A percentile compares a stretch with the other conserved stretches of the same genome.
phyloP scores from a whole-genome alignment of 2,888 invertebrate species.

The Brassicogethes aeneus region DNA sequence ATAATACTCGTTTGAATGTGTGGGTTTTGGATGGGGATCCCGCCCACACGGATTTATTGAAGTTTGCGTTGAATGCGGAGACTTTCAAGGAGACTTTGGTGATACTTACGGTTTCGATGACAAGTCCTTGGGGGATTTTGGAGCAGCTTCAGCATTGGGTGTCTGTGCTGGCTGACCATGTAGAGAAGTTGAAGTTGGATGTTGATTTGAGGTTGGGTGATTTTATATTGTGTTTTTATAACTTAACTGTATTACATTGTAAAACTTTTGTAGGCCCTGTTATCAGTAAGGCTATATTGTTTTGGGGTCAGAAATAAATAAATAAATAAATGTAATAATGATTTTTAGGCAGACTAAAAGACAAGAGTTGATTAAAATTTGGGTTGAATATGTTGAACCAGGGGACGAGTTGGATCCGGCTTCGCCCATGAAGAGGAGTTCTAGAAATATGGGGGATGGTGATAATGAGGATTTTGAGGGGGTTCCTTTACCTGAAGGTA shows the following conservation, averaged over 20 bases:
- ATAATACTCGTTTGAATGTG: conserved; percentile 88
- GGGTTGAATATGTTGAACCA: conserved; percentile 94
- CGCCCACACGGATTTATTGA: conserved; percentile 82
- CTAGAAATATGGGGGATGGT: too few species aligned
- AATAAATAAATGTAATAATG: too few species aligned
- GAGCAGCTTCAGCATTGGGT: conserved; percentile 93
- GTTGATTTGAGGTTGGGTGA: conserved; percentile 52
- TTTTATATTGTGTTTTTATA: too few species aligned
- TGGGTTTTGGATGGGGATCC: conserved; percentile 97
- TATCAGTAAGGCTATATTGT: too few species aligned
- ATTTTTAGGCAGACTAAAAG: conserved; percentile 55
- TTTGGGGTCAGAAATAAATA: too few species aligned
- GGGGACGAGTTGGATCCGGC: conserved; percentile 90
- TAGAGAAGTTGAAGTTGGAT: conserved; percentile 79
- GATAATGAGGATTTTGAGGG: too few species aligned
- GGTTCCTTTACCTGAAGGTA: too few species aligned
- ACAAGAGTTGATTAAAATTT: conserved; percentile 69
- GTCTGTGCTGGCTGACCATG: conserved; percentile 79
- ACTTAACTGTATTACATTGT: too few species aligned
- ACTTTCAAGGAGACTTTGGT: conserved; percentile 88
- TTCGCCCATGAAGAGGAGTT: too few species aligned
- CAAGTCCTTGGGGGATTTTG: conserved; percentile 89
- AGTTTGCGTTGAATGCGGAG: conserved; percentile 83
- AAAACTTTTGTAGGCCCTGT: too few species aligned
- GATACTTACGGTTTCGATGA: conserved; percentile 92